Conservation (phyloP, 1,140 invertebrate species). For the Drosophila lowei region DNA sequence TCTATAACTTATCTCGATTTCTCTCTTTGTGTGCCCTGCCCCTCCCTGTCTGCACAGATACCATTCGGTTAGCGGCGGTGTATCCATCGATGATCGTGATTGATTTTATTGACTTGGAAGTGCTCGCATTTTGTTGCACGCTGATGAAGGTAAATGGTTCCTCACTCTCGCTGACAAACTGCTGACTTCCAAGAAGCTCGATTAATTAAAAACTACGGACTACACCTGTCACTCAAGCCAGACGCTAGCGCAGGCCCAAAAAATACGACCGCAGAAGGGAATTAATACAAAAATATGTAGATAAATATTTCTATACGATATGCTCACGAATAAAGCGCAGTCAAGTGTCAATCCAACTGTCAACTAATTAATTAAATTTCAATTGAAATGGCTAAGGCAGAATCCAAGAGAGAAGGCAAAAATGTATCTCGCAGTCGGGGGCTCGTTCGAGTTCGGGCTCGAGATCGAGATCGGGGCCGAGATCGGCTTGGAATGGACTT, state of each 20-base stretch:
- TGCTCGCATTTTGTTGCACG: constrained; percentile 7
- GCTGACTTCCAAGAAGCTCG: constrained; percentile 57
- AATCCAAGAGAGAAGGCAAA: constrained; percentile 34
- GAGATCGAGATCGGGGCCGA: constrained; percentile 13
- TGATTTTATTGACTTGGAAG: constrained; percentile 53
- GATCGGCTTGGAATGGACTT: constrained; percentile 15
- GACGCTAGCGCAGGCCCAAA: constrained; percentile 9
- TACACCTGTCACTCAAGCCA: constrained; percentile 60
- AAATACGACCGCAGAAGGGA: constrained; percentile 3
- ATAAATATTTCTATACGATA: constrained; percentile 17
- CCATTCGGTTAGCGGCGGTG: not conserved
- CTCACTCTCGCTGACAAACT: constrained; percentile 12
- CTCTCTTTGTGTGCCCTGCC: not conserved
- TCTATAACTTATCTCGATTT: constrained; percentile 1
- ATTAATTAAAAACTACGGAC: constrained; percentile 29
- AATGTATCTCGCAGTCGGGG: constrained; percentile 68
- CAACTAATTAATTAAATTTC: constrained; percentile 82
- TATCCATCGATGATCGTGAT: constrained; percentile 49
- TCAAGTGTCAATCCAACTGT: constrained; percentile 76
- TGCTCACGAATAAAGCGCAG: constrained; percentile 56
- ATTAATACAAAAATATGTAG: constrained; percentile 5
- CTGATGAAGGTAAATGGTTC: not conserved
- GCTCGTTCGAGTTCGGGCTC: constrained; percentile 10
- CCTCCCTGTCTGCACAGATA: constrained; percentile 9
- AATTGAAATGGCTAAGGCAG: constrained; percentile 75